Evolutionary conservation across 1,140 invertebrate species (phyloP), one percentile per base, ranked within the genome.

Genomic region (Ceratoteleas bidentatus): DNA sequence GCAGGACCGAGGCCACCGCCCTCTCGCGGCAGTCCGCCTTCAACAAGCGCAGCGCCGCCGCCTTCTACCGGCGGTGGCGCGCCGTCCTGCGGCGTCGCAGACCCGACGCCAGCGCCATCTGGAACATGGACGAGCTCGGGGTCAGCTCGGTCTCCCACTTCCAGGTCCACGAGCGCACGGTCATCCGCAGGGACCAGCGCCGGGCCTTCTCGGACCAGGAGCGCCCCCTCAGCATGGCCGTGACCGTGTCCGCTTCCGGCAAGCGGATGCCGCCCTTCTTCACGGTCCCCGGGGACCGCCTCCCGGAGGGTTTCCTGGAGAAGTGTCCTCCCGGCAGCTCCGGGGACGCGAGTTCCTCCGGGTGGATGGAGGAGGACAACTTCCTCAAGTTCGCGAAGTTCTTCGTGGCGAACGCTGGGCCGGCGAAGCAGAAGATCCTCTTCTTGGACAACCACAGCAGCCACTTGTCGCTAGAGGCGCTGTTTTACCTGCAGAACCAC

Each of bases 371-470:
- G n/a, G 57, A 47, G n/a, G 16, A 47, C 16, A 60, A 13, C 11
- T 60, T 60, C 13, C 10, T 33, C 32, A 84, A 65, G 24, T 90
- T 40, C 10, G 49, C 78, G 0, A 79, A 88, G 58, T 85, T 92
- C 83, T 92, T 93, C 64, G 77, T 88, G 5, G 72, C 85, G 61
- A 56, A 86, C 53, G 84, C 83, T 0, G 83, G 86, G 8, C 80
- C 83, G 38, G 69, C 78, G n/a, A 66, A 57, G 32, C 50, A 82
- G 10, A 85, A 87, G 66, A 14, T 60, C 14, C 33, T 89, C 64
- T 85, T 90, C 0, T 58, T 90, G 16, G 89, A 90, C 72, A 90
- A 90, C 69, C 89, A 92, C 61, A 82, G 82, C 40, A 88, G 86
- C 24, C 90, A 91, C 68, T 57, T 88, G 73, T 89, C 86, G 38